Evolutionary conservation across 2,888 invertebrate species (phyloP).

Genomic region (Punctoribates punctum): DNA sequence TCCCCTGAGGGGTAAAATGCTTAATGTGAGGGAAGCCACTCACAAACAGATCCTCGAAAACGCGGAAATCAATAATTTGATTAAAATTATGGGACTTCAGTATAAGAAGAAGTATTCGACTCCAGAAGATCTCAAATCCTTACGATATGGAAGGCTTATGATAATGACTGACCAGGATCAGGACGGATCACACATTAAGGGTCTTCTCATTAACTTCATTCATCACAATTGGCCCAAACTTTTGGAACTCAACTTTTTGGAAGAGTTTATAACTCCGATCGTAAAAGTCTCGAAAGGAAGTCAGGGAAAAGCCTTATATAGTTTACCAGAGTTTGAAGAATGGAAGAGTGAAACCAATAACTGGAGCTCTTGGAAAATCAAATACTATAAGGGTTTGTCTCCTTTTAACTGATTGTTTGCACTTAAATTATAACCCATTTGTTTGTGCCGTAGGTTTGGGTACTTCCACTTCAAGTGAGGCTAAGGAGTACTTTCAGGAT

Average conservation of each 20-base stretch:
- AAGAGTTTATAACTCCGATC: constrained; percentile 98
- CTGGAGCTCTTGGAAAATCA: constrained; percentile 83
- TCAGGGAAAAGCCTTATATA: constrained; percentile 81
- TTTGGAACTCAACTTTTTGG: constrained; percentile 81
- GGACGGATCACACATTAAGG: constrained; percentile 99
- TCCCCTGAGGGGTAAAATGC: constrained; percentile 88
- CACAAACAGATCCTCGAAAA: constrained; percentile 95
- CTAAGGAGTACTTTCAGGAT: constrained; percentile 96
- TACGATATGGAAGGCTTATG: constrained; percentile 95
- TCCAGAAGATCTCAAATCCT: constrained; percentile 76
- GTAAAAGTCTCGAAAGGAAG: constrained; percentile 82
- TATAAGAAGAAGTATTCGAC: constrained; percentile 90
- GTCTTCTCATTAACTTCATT: constrained; percentile 94
- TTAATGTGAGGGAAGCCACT: constrained; percentile 95
- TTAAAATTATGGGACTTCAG: constrained; percentile 92
- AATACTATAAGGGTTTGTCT: constrained; percentile 85
- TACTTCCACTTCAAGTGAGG: constrained; percentile 96
- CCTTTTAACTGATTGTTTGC: constrained; percentile 30
- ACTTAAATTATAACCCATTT: too few species aligned
- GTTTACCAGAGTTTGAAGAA: constrained; percentile 95
- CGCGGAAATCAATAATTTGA: constrained; percentile 90
- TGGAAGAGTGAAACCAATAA: constrained; percentile 89
- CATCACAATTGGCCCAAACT: constrained; percentile 98
- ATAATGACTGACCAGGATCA: constrained; percentile 99
- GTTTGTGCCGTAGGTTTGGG: constrained; percentile 79